Evolutionary conservation across 2,888 invertebrate genomes (phyloP), one percentile per base, ranked within the genome.

Genomic region (Tholera decimalis): DNA sequence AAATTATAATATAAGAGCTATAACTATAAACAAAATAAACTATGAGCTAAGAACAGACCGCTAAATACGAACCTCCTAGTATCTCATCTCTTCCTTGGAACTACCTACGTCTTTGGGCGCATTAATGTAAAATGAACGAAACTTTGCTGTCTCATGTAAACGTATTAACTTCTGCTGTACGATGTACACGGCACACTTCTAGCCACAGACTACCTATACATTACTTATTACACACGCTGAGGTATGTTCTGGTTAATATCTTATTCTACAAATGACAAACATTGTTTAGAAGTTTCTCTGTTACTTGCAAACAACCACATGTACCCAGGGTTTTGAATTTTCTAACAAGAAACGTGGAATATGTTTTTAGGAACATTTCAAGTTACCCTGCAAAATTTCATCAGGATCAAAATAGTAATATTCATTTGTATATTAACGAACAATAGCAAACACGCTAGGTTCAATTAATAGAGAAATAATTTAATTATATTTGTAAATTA

Each of bases 71-170:
- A 4, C 20, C 20, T 33, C 24, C 0, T 9, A 30, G n/a, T 13
- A 20, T 63, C 20, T 26, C 20, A 39, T 39, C 6, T 49, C 53
- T 26, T 30, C 41, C 6, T 47, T 18, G 28, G 28, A 1, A 47
- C 28, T 53, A 18, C 28, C 22, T n/a, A 43, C 37, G 22, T 53
- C 53, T 64, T 58, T 46, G 33, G n/a, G 9, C 20, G 15, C 44
- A 58, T 65, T 50, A 57, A 71, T 65, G 65, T 65, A 65, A 58
- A 58, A 65, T 71, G 58, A 44, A 56, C 8, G 15, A 55, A 71
- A 71, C 71, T 71, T 71, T 71, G 58, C 13, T 28, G 18, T 49
- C 22, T 37, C 39, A 28, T 64, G 49, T 70, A 53, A 57, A 28
- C 7, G 20, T 70, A 71, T 65, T 54, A 71, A 65, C 57, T 65